Evolutionary conservation across 2,113 vertebrate genomes (phyloP), one percentile per base, ranked within the genome.

Genomic region (Hiodon alosoides): DNA sequence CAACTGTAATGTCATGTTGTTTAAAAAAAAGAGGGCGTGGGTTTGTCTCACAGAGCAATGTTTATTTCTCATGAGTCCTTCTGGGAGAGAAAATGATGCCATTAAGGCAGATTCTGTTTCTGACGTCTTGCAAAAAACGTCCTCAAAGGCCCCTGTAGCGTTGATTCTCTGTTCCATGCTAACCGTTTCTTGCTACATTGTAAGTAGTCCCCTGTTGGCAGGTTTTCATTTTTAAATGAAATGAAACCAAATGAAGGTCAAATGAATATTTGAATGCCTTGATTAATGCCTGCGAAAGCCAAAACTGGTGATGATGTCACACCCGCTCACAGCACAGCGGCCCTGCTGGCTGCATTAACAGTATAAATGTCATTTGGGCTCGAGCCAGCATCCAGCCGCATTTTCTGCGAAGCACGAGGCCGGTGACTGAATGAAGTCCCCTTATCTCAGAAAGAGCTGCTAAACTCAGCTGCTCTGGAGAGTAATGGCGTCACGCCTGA

Each of bases 51-150:
- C 4, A 31, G 65, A 57, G 16, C 2, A 11, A 6, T 66, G 51
- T 55, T 67, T 76, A 67, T 60, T 60, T 64, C 57, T 68, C 54
- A 58, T 59, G 48, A 52, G 58, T 55, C 14, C 31, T 57, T 60
- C 69, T 71, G 14, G 16, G 16, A 75, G 66, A 53, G 59, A 65
- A 70, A 73, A 73, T 55, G 69, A 17, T 72, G 68, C 74, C 72
- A 78, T 80, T 83, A 77, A 79, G 76, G 58, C 78, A 70, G 75
- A 77, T 84, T 83, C 84, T 79, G 83, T 85, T 84, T 83, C 79
- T 87, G 83, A 88, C 77, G 84, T 86, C 84, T 86, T 82, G 81
- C 78, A 17, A 31, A 31, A 31, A 31, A 31, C 31, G 31, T 31
- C 31, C 31, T 31, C 31, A 31, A 31, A 31, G 2, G 31, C 31